Conservation (phyloP, 2,888 invertebrate species). For the Drosophila greeni region DNA sequence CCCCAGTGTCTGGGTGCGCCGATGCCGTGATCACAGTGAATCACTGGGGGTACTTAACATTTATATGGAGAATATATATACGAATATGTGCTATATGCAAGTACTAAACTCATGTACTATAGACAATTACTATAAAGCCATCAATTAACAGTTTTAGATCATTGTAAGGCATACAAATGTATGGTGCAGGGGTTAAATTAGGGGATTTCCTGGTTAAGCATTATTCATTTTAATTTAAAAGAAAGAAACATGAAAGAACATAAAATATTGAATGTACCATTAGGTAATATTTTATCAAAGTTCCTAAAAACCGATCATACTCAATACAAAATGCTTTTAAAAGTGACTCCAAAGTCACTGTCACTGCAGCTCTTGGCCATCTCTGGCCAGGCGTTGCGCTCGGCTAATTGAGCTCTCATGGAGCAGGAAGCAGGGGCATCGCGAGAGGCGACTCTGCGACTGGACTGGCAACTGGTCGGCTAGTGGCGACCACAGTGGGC, state of each 20-base stretch:
- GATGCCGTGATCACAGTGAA: slow-evolving; percentile 30
- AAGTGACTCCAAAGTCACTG: not conserved
- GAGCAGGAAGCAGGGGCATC: slow-evolving; percentile 26
- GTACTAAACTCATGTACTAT: not conserved
- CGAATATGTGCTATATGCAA: not conserved
- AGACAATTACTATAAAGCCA: not conserved
- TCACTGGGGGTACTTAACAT: slow-evolving; percentile 14
- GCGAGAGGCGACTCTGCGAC: slow-evolving; percentile 13
- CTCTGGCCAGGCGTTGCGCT: slow-evolving; percentile 32
- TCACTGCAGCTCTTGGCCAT: not conserved
- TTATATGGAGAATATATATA: too few species aligned
- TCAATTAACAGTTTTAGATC: not conserved
- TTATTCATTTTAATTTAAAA: too few species aligned
- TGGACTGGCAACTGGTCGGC: slow-evolving; percentile 18
- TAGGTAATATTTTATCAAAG: too few species aligned
- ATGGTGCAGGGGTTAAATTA: not conserved
- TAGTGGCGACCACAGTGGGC: slow-evolving; percentile 45
- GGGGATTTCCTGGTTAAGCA: not conserved
- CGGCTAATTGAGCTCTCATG: slow-evolving; percentile 69
- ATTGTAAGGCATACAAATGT: not conserved
- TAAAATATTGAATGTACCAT: too few species aligned
- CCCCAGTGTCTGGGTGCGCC: slow-evolving; percentile 13
- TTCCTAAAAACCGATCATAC: too few species aligned
- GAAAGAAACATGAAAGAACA: too few species aligned
- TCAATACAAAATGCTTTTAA: too few species aligned